Conservation (phyloP, 2,797 vertebrate species). For the Bucorvus abyssinicus region DNA sequence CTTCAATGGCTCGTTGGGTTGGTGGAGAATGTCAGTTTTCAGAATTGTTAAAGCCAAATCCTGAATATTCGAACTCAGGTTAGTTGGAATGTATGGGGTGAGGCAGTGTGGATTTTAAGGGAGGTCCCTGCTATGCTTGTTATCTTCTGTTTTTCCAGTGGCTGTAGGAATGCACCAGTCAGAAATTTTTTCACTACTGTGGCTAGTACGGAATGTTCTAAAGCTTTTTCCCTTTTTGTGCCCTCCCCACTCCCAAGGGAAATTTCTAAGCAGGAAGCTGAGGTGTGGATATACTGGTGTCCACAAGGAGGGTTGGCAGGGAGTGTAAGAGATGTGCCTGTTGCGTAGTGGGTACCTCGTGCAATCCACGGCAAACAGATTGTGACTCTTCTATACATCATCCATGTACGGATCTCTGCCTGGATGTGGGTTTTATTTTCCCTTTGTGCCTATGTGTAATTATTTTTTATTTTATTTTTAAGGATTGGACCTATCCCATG, state of each 20-base stretch:
- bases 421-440: not conserved
- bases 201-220: not conserved
- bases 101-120: not conserved
- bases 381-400: not conserved
- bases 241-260: not conserved
- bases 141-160: not conserved
- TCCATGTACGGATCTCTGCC: not conserved
- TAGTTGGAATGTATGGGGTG: not conserved
- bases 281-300: not conserved
- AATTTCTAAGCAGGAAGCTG: not conserved
- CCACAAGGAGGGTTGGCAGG: not conserved
- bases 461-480: conserved; percentile 27
- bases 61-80: not conserved
- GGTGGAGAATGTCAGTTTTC: no score
- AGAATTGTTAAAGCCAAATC: not conserved
- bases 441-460: not conserved
- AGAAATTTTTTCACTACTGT: not conserved
- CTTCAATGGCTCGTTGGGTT: not conserved
- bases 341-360: not conserved
- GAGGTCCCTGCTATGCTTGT: not conserved
- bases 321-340: accelerated
- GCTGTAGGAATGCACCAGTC: not conserved
- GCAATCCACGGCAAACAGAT: not conserved
- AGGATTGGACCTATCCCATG: conserved; percentile 99
- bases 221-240: not conserved